Conservation (phyloP, 1,140 invertebrate species). For the Plectrocnemia conspersa region DNA sequence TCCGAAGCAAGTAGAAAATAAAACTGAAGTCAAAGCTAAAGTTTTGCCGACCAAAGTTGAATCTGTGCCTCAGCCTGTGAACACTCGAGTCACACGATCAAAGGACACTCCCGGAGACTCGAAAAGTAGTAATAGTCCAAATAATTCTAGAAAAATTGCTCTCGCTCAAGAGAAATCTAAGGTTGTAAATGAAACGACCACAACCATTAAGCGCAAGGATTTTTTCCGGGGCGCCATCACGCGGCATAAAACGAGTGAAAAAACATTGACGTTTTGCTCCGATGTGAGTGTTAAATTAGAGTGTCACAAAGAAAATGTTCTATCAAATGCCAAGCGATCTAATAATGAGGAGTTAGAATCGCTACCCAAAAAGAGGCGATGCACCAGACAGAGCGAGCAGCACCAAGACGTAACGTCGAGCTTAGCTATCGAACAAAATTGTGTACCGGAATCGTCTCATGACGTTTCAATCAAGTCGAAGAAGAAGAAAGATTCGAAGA, state of each 20-base stretch:
- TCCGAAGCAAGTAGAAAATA: conserved; percentile 18
- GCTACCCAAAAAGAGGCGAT: conserved; percentile 32
- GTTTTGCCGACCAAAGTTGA: neutral
- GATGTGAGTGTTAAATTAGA: conserved; percentile 21
- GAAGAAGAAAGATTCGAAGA: conserved; percentile 26
- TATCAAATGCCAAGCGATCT: conserved; percentile 25
- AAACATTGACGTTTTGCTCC: neutral
- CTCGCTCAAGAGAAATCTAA: neutral
- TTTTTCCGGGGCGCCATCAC: neutral
- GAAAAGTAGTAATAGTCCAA: conserved; percentile 11
- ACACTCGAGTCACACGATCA: conserved; percentile 28
- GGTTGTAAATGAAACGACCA: neutral
- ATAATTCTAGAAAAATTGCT: conserved; percentile 8
- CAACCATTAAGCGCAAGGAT: neutral
- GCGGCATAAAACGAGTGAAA: conserved; percentile 5
- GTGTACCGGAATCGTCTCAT: conserved; percentile 10
- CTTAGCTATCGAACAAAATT: conserved; percentile 18
- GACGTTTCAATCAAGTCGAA: conserved; percentile 17
- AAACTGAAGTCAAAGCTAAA: conserved; percentile 24
- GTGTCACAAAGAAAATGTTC: conserved; percentile 32
- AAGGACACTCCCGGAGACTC: conserved; percentile 28
- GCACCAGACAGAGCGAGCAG: conserved; percentile 30
- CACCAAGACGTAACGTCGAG: conserved; percentile 31
- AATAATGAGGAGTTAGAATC: conserved; percentile 27
- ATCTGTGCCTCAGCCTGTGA: neutral